Conservation (phyloP, 1,140 invertebrate genomes). For the Papilio helenus region DNA sequence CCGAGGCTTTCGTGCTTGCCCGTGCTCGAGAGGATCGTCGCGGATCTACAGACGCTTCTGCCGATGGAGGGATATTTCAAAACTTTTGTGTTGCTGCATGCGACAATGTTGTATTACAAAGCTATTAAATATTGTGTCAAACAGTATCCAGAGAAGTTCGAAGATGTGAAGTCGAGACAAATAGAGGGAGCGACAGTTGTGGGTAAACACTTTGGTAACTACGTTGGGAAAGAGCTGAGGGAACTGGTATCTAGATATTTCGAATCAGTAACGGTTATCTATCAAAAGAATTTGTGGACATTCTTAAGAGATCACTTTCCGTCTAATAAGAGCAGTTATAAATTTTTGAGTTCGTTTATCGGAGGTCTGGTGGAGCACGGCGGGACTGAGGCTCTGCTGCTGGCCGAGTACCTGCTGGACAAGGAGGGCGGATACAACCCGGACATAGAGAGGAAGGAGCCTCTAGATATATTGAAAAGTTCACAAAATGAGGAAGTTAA, state of each 20-base stretch:
- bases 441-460: conserved; percentile 34
- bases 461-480: conserved; percentile 22
- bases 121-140: conserved; percentile 52
- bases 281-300: conserved; percentile 44
- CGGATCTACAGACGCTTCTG: conserved; percentile 50
- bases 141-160: conserved; percentile 50
- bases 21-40: conserved; percentile 53
- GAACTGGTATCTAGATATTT: conserved; percentile 57
- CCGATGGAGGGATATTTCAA: conserved; percentile 53
- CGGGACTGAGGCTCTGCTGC: conserved; percentile 45
- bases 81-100: conserved; percentile 54
- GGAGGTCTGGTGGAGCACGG: conserved; percentile 52
- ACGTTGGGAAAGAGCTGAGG: conserved; percentile 56
- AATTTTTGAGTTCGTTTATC: conserved; percentile 48
- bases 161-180: conserved; percentile 42
- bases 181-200: conserved; percentile 53
- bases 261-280: conserved; percentile 55
- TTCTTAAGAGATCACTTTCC: conserved; percentile 50
- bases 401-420: conserved; percentile 46
- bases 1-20: conserved; percentile 49
- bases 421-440: conserved; percentile 37
- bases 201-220: conserved; percentile 57
- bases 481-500: conserved; percentile 1
- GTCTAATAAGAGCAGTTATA: conserved; percentile 31
- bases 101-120: conserved; percentile 63